Base-by-base conservation (phyloP, 2,888 invertebrate species). In the Steromphala cineraria region DNA sequence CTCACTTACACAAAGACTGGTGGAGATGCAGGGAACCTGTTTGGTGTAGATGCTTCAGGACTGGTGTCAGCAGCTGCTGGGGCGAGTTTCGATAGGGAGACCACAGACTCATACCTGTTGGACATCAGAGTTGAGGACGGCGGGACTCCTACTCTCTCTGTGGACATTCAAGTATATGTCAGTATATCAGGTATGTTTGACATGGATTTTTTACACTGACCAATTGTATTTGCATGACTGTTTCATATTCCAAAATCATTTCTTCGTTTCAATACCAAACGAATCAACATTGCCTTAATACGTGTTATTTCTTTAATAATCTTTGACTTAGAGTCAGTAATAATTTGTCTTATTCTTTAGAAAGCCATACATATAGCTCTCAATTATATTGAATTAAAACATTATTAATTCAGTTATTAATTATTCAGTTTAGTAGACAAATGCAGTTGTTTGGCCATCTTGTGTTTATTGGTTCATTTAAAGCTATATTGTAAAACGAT, bases 41-140 rank as follows among this genome's bases (percentile, higher is more conserved):
- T 86, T 56, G 74, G 67, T 17, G 76, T 86, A 10, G 82, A 83
- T 53, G 67, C 82, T 1, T 74, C 81, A 17, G 86, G 85, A 19
- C 17, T 53, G 5, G 76, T 86, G 13, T 82, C 78, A 8, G 84
- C 84, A 28, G 75, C 82, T 28, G 74, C 85, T 19, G 83, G 83
- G 28, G 85, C 85, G 0, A 67, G 46, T 17, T 86, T 90, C 56
- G 86, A 86, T 76, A 81, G 87, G 53, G 88, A 88, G 81, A 82
- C 81, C 17, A 80, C 82, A 21, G 80, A 67, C n/a, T 80, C 56
- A 19, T 87, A 88, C 76, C 21, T 79, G 31, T 74, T 88, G 53
- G 81, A 82, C 15, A 81, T 88, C 31, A 31, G 53, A n/a, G 82
- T 81, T 17, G 53, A 75, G 10, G 85, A 85, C 75, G 17, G 56